A percentile compares a stretch with the other conserved stretches of the same genome.
Conservation (phyloP, 1,140 invertebrate species). For the Arctopsyche grandis region DNA sequence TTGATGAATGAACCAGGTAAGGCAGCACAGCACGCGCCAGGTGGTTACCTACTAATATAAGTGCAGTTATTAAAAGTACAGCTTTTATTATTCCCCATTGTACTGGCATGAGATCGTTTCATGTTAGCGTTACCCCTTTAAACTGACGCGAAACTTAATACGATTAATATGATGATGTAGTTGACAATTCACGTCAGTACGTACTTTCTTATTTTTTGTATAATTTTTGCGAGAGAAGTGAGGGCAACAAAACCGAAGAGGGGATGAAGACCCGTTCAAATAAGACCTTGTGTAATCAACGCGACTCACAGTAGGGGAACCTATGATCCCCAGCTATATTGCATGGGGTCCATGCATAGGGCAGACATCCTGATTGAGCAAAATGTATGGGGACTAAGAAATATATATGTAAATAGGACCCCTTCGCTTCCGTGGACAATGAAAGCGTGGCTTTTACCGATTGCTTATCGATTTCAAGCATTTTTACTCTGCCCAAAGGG, state of each 20-base stretch:
- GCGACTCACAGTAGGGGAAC: conserved; percentile 20
- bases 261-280: conserved; percentile 17
- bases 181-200: too few species aligned
- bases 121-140: too few species aligned
- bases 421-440: conserved; percentile 12
- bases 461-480: conserved; percentile 22
- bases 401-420: conserved; percentile 40
- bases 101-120: too few species aligned
- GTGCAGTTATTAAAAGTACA: conserved; percentile 18
- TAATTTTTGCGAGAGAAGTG: neutral
- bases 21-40: conserved; percentile 4
- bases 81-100: neutral
- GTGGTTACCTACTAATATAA: neutral
- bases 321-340: conserved; percentile 31
- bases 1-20: conserved; percentile 23
- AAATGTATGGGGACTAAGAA: conserved; percentile 34
- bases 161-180: too few species aligned
- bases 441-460: conserved; percentile 1
- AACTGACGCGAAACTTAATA: too few species aligned
- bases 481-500: neutral
- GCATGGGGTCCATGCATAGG: conserved; percentile 8
- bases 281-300: conserved; percentile 39
- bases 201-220: neutral
- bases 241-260: neutral
- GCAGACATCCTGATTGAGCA: conserved; percentile 15